Percentiles rank a stretch among this genome's conserved stretches.
Conservation (phyloP, 2,797 vertebrate species). For the Pangasius krempfi region DNA sequence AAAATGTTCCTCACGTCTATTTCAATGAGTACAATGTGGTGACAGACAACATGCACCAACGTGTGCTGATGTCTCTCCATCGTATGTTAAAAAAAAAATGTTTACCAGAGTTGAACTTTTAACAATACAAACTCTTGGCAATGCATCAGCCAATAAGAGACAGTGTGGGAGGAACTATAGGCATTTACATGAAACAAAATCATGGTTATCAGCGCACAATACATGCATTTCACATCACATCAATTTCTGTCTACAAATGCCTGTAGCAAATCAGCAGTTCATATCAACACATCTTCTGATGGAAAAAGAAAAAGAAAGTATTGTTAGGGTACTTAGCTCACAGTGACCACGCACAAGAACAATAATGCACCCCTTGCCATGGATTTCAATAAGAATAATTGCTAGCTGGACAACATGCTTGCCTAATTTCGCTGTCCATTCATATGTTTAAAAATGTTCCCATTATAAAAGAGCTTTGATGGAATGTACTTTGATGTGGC, state of each 20-base stretch:
- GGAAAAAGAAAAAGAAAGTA: neutral
- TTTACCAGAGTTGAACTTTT: neutral
- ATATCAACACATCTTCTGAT: neutral
- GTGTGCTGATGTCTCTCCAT: neutral
- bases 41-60: neutral
- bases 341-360: neutral
- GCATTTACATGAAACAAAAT: neutral
- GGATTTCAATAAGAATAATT: neutral
- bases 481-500: neutral
- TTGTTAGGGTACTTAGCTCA: neutral
- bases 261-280: neutral
- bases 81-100: neutral
- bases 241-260: neutral
- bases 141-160: neutral
- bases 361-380: neutral
- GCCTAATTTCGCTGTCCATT: neutral
- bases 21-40: conserved; percentile 5
- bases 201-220: neutral
- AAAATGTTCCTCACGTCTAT: neutral
- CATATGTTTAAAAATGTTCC: neutral
- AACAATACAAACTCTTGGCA: neutral
- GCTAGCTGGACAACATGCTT: neutral
- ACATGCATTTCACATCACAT: neutral
- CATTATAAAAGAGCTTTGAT: neutral
- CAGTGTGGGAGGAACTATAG: neutral